Evolutionary conservation across 2,888 invertebrate genomes (phyloP).

Genomic region (Lordiphosa andalusiaca): DNA sequence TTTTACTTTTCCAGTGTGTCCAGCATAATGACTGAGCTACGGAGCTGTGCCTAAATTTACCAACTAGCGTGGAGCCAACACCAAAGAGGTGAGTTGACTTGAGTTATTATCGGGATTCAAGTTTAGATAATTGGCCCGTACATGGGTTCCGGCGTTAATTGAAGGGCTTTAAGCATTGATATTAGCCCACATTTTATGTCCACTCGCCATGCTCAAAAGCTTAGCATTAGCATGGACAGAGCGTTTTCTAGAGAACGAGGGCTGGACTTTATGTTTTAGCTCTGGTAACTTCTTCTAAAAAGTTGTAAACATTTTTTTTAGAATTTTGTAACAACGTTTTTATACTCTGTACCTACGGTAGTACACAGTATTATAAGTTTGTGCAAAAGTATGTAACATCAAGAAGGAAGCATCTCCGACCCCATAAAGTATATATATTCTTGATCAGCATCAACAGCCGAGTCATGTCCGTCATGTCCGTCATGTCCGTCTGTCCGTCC

Average conservation of each 20-base stretch:
- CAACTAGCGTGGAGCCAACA: slow-evolving; percentile 2
- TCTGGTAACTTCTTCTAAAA: too few relatives aligned
- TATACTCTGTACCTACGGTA: too few relatives aligned
- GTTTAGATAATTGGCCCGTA: slow-evolving; percentile 57
- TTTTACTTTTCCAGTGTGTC: slow-evolving; percentile 34
- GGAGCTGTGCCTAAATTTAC: slow-evolving; percentile 47
- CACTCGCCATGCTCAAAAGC: slow-evolving; percentile 31
- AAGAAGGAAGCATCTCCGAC: too few relatives aligned
- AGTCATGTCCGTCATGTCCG: too few relatives aligned
- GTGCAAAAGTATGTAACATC: too few relatives aligned
- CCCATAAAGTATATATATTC: too few relatives aligned
- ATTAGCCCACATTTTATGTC: slow-evolving; percentile 65
- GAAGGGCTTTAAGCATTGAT: slow-evolving; percentile 26
- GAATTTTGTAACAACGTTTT: too few relatives aligned
- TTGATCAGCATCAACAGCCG: too few relatives aligned
- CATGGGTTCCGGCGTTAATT: slow-evolving; percentile 59
- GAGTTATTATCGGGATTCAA: slow-evolving; percentile 57
- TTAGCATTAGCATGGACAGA: neutral
- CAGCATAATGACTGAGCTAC: slow-evolving; percentile 31
- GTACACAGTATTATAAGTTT: too few relatives aligned
- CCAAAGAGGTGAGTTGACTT: slow-evolving; percentile 50
- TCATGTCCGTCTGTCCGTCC: too few relatives aligned
- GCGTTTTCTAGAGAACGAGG: neutral
- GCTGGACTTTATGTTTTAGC: too few relatives aligned
- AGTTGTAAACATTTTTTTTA: too few relatives aligned